These are phyloP conservation scores for Proisotoma minuta DNA, from an alignment of 2,888 invertebrate species.

Conservation along the genomic window DNA sequence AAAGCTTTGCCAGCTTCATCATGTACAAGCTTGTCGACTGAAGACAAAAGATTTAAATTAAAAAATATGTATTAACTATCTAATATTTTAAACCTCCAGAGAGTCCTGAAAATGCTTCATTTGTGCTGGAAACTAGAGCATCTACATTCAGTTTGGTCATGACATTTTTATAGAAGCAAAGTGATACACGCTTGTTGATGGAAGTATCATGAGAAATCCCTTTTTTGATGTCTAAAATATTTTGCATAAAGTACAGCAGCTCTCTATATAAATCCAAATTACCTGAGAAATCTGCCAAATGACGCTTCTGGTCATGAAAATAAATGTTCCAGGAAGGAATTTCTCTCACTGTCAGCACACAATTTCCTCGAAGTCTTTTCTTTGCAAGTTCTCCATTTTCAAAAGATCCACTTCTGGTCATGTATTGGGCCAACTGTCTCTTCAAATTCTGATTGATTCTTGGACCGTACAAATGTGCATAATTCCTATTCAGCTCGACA, in stretches of 20 bases:
- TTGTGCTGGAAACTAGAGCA: conserved; percentile 37
- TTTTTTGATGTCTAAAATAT: conserved; percentile 27
- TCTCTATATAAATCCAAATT: too few species aligned
- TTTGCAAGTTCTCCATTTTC: neutral
- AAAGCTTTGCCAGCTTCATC: conserved; percentile 25
- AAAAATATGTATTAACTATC: neutral
- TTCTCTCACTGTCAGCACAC: conserved; percentile 15
- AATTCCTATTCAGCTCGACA: too few species aligned
- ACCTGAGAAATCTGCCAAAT: conserved; percentile 32
- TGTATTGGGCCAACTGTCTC: too few species aligned
- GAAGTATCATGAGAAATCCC: conserved; percentile 22
- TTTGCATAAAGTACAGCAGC: neutral
- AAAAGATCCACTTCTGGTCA: too few species aligned
- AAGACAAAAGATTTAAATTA: neutral
- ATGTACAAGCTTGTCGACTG: conserved; percentile 29
- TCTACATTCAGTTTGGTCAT: conserved; percentile 35
- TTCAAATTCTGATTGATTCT: too few species aligned
- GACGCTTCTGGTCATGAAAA: conserved; percentile 32
- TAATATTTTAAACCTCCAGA: conserved; percentile 31
- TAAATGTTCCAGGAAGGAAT: conserved; percentile 36
- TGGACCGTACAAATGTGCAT: too few species aligned
- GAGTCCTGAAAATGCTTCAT: conserved; percentile 22
- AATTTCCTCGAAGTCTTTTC: neutral
- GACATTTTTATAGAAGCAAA: conserved; percentile 35
- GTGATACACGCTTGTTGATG: conserved; percentile 36